Evolutionary conservation across 2,113 vertebrate genomes (phyloP).

Genomic region (Gymnocephalus cernua): DNA sequence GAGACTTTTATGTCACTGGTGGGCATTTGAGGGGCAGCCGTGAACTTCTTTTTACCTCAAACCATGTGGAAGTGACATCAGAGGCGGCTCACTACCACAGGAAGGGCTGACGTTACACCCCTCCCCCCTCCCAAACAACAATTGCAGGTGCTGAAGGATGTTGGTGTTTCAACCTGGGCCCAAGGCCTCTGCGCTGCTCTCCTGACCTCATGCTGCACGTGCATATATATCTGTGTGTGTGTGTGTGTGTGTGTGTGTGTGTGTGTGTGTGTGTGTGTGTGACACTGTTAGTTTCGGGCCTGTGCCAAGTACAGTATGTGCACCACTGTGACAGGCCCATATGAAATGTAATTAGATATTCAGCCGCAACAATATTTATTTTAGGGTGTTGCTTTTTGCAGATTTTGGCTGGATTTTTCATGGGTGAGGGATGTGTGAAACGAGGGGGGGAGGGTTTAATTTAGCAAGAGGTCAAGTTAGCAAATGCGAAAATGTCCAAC

Average conservation of each 20-base stretch:
- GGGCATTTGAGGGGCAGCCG: conserved; percentile 60
- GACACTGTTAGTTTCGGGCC: conserved; percentile 2
- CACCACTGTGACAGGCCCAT: conserved; percentile 24
- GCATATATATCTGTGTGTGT: neutral
- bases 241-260: conserved; percentile 9
- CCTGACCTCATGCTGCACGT: conserved; percentile 41
- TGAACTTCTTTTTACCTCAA: conserved; percentile 73
- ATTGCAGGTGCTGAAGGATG: conserved; percentile 71
- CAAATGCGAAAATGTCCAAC: conserved; percentile 23
- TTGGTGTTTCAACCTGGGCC: conserved; percentile 45
- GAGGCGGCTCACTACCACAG: conserved; percentile 51
- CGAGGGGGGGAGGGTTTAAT: conserved; percentile 21
- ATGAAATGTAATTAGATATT: conserved; percentile 41
- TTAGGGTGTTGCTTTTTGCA: conserved; percentile 21
- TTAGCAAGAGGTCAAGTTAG: conserved; percentile 35
- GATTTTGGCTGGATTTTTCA: neutral
- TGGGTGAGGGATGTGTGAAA: conserved; percentile 26
- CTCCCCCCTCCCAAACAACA: conserved; percentile 57
- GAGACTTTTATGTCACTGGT: conserved; percentile 64
- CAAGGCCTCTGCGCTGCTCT: conserved; percentile 46
- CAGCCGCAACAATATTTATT: conserved; percentile 39
- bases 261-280: neutral
- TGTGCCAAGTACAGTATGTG: conserved; percentile 38
- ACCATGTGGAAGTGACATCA: conserved; percentile 71
- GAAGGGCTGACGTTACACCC: conserved; percentile 63